phyloP scores from a whole-genome alignment of 1,140 invertebrate species.

The Tenebrio molitor region DNA sequence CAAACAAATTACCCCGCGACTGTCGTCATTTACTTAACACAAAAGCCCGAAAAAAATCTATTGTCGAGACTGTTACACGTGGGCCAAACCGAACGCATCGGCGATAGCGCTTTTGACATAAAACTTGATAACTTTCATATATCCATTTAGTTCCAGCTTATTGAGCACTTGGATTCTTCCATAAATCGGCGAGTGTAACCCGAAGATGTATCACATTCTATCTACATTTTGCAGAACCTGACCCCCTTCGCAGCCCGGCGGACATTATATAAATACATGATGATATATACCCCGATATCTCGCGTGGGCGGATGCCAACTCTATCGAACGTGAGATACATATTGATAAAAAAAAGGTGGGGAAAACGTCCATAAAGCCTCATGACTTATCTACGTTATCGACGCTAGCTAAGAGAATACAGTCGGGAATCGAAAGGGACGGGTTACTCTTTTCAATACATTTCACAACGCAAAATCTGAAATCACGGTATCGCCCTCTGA shows the following conservation, averaged over 20 bases:
- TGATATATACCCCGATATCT: slow-evolving; percentile 41
- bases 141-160: slow-evolving; percentile 49
- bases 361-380: slow-evolving; percentile 35
- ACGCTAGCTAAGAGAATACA: slow-evolving; percentile 37
- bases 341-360: slow-evolving; percentile 41
- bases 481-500: background rate
- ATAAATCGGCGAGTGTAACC: slow-evolving; percentile 44
- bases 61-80: slow-evolving; percentile 8
- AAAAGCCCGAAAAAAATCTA: slow-evolving; percentile 37
- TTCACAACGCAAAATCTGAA: slow-evolving; percentile 27
- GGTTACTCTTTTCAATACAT: slow-evolving; percentile 36
- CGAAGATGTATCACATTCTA: slow-evolving; percentile 40
- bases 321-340: slow-evolving; percentile 48
- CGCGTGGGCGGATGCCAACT: slow-evolving; percentile 36
- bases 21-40: slow-evolving; percentile 38
- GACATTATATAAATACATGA: slow-evolving; percentile 47
- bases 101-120: slow-evolving; percentile 46
- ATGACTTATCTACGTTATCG: slow-evolving; percentile 39
- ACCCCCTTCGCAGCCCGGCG: slow-evolving; percentile 39
- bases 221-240: slow-evolving; percentile 47
- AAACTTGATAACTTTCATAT: slow-evolving; percentile 50
- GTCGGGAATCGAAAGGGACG: slow-evolving; percentile 21
- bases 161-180: slow-evolving; percentile 48
- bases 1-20: slow-evolving; percentile 22
- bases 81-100: slow-evolving; percentile 31